These are phyloP conservation scores for Odontophorus gujanensis DNA, from an alignment of 2,113 vertebrate genomes.

Conservation along the genomic window DNA sequence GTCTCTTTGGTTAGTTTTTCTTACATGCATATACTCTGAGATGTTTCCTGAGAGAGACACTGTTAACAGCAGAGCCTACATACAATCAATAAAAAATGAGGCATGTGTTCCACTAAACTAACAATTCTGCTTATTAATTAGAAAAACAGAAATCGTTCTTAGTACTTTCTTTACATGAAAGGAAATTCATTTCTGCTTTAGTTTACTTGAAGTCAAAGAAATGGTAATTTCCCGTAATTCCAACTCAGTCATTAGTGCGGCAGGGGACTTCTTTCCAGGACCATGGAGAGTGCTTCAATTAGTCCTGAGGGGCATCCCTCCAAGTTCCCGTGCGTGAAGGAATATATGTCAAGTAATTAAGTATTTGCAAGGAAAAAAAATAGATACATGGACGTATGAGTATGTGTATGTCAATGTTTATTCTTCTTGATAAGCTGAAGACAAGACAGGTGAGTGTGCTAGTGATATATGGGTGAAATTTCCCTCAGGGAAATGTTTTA, in stretches of 20 bases:
- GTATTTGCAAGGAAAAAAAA: fast-evolving
- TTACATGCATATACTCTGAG: not conserved
- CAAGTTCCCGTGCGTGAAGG: fast-evolving
- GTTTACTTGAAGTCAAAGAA: fast-evolving
- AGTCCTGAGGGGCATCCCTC: fast-evolving
- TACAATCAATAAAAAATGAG: not conserved
- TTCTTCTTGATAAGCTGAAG: not conserved
- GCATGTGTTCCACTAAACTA: not conserved
- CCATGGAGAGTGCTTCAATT: constrained; percentile 3
- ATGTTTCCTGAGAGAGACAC: not conserved
- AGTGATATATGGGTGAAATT: not conserved
- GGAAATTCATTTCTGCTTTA: fast-evolving
- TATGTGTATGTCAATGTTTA: fast-evolving
- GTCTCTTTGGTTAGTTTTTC: not conserved
- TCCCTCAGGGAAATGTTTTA: not conserved
- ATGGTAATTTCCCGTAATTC: fast-evolving
- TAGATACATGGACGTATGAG: not conserved
- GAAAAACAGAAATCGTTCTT: not conserved
- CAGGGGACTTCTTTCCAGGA: not conserved
- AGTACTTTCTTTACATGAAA: not conserved
- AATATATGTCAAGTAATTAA: fast-evolving
- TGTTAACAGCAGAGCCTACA: not conserved
- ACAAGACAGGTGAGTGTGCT: not conserved
- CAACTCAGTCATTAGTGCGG: fast-evolving
- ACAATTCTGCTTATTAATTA: not conserved